Evolutionary conservation across 2,113 vertebrate genomes (phyloP), one percentile per base, ranked within the genome.

Genomic region (Myrmecophaga tridactyla): DNA sequence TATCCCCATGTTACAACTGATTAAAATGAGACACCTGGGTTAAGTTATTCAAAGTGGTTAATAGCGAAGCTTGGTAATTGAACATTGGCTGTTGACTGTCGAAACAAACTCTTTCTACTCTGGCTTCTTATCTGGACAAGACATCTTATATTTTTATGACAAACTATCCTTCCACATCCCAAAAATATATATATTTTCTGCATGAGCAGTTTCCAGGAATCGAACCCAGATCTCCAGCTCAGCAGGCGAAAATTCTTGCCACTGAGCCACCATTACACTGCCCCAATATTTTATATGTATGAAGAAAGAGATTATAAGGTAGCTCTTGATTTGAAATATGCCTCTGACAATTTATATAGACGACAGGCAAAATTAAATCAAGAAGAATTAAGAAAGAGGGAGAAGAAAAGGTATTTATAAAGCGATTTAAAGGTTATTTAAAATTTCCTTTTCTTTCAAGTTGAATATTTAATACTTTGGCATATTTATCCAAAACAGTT

Each of bases 251-350:
- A n/a, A n/a, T n/a, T n/a, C n/a, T n/a, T n/a, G n/a, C n/a, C n/a
- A n/a, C n/a, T n/a, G n/a, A n/a, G n/a, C n/a, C n/a, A n/a, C n/a
- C n/a, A n/a, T n/a, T n/a, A n/a, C n/a, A n/a, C n/a, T n/a, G n/a
- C n/a, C n/a, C n/a, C n/a, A 85, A 70, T 1, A 53, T 65, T 94
- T 76, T 58, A 80, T 69, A 25, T 89, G 56, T 67, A n/a, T 56
- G 48, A 75, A 96, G 46, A 46, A 70, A 88, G n/a, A 43, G 20
- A 51, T 73, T 63, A 7, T 39, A 58, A 90, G 27, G 86, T 46
- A 81, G 90, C 60, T 43, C 13, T 92, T 91, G 29, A 84, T 51
- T 76, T 90, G 27, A 95, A 85, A 77, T 80, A 76, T 60, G 84
- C 2, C 51, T 51, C 27, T 53, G 62, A 72, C 7, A 9, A 15